Evolutionary conservation across 1,140 invertebrate species (phyloP), one percentile per base, ranked within the genome.

Genomic region (Cardiocondyla obscurior): DNA sequence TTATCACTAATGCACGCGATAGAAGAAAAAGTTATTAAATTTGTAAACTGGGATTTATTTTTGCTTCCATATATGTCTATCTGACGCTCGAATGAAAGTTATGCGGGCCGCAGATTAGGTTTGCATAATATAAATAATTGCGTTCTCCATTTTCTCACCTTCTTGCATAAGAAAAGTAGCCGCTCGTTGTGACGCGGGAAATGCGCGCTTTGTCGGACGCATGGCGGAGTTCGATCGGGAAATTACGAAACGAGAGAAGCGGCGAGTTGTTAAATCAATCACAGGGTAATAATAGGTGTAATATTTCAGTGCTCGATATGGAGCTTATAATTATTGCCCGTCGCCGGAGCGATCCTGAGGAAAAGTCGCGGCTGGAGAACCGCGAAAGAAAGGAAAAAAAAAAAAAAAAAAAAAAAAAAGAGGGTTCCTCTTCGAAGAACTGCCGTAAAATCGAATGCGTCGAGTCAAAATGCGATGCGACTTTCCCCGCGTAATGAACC

Each of bases 191-290:
- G 12, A 73, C 53, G 16, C 12, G 36, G 22, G 25, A 58, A 58
- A 46, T 30, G 36, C 16, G 36, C 16, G 6, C 36, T 44, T 73
- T 44, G 53, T 28, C 5, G 16, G 28, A 33, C 36, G 57, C 28
- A 12, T 49, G 19, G 12, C 30, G 3, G 36, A 33, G n/a, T 62
- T 12, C 55, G 44, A 73, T 28, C 10, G 33, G 16, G 25, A 25
- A 28, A 46, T 76, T 76, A 76, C n/a, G 42, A 76, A 62, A 76
- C n/a, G 28, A 46, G 57, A 46, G 57, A 25, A 62, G 39, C n/a
- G 62, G 6, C 39, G 28, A 76, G 42, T 62, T 76, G 28, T 76
- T 62, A 62, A 62, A 62, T 62, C 72, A 57, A 72, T 72, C 49
- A 65, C 28, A n/a, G 39, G 33, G 10, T 62, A 76, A 62, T 76